Conservation (phyloP, 2,888 invertebrate species). For the Linnaemya vulpina region DNA sequence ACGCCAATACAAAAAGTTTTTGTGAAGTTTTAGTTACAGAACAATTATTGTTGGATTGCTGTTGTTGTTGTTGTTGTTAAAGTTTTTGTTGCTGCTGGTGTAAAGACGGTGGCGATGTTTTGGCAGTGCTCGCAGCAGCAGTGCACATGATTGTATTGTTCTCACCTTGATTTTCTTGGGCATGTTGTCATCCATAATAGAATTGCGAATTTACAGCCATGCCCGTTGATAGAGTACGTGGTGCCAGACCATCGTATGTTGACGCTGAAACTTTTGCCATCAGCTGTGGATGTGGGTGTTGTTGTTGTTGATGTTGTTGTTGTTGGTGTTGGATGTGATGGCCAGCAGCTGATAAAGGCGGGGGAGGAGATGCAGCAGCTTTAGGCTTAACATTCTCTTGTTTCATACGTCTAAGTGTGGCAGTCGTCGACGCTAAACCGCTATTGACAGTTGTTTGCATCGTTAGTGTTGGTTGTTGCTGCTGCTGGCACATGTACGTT, state of each 20-base stretch:
- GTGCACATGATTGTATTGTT: slow-evolving; percentile 28
- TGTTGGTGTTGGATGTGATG: not conserved
- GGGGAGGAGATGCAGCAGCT: slow-evolving; percentile 71
- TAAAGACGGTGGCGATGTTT: slow-evolving; percentile 31
- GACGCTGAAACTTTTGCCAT: slow-evolving; percentile 39
- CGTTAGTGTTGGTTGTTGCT: slow-evolving; percentile 65
- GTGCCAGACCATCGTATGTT: slow-evolving; percentile 82
- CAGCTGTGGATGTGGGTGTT: slow-evolving; percentile 67
- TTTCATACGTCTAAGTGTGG: slow-evolving; percentile 69
- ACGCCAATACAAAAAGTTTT: slow-evolving; percentile 53
- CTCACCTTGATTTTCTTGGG: slow-evolving; percentile 39
- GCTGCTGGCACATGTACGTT: slow-evolving; percentile 61
- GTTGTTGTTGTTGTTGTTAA: not conserved
- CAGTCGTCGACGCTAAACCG: slow-evolving; percentile 56
- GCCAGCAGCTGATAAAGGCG: slow-evolving; percentile 21
- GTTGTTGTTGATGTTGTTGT: slow-evolving; percentile 64
- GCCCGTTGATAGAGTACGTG: slow-evolving; percentile 82
- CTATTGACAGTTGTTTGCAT: slow-evolving; percentile 48
- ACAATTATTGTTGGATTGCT: slow-evolving; percentile 23
- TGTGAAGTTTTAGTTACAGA: slow-evolving; percentile 40
- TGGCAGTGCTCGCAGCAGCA: slow-evolving; percentile 11
- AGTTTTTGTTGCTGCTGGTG: slow-evolving; percentile 3
- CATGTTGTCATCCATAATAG: slow-evolving; percentile 82
- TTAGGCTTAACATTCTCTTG: slow-evolving; percentile 44
- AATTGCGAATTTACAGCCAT: slow-evolving; percentile 81